A percentile compares a stretch with the other conserved stretches of the same genome.
phyloP scores from a whole-genome alignment of 2,888 invertebrate genomes.

The Lissocephala sabroskyi region DNA sequence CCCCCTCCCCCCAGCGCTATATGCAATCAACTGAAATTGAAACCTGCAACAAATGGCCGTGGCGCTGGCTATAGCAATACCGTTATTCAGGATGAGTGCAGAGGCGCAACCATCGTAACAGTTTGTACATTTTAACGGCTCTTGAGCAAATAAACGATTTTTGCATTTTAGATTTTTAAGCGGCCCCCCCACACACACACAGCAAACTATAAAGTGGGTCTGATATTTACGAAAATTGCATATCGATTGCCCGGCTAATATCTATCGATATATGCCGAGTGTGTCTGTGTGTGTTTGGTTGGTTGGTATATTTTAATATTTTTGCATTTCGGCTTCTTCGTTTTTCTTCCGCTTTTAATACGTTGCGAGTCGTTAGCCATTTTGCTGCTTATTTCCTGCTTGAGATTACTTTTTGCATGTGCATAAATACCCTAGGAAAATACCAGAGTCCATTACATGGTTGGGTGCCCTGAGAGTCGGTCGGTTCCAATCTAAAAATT shows the following conservation, averaged over 20 bases:
- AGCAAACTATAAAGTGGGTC: conserved; percentile 13
- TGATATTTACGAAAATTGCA: conserved; percentile 49
- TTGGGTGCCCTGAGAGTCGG: no score
- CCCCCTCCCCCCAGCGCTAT: conserved; percentile 9
- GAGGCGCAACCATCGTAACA: no score
- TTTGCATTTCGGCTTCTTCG: neutral
- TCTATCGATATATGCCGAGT: conserved; percentile 5
- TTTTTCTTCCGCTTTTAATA: neutral
- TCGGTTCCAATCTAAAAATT: no score
- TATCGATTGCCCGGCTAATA: conserved; percentile 33
- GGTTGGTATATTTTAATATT: conserved; percentile 22
- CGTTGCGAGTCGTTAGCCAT: conserved; percentile 24
- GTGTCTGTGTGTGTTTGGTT: conserved; percentile 2
- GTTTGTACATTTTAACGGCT: conserved; percentile 56
- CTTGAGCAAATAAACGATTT: conserved; percentile 60
- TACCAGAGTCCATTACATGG: neutral
- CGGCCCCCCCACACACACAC: conserved; percentile 10
- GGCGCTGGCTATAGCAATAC: no score
- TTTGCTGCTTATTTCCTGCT: conserved; percentile 41
- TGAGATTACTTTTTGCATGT: conserved; percentile 34
- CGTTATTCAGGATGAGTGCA: no score
- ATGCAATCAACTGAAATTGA: conserved; percentile 61
- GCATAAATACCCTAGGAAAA: neutral
- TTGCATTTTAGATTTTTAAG: conserved; percentile 58
- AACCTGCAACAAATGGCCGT: conserved; percentile 58